Base-by-base conservation (phyloP, 2,888 invertebrate genomes). In the Conistra vaccinii region DNA sequence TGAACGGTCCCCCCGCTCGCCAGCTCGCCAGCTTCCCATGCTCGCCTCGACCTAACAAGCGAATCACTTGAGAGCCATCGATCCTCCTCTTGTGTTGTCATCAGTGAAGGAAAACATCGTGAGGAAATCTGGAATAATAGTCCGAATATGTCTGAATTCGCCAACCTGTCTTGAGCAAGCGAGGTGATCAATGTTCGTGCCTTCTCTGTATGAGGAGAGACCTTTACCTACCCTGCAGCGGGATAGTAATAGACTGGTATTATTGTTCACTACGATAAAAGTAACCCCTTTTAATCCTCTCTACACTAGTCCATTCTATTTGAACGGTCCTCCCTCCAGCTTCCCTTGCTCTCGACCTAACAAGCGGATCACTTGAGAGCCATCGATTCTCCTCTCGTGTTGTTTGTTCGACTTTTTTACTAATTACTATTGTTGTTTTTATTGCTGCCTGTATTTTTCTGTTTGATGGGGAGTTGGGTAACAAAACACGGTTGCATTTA, bases 21-120 rank as follows among this genome's bases (percentile, higher is more conserved):
- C n/a, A n/a, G n/a, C n/a, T n/a, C n/a, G n/a, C 66, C 67, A 57
- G 62, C 45, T 23, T 60, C 67, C 17, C 60, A 48, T 20, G 51
- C 80, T 69, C n/a, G n/a, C n/a, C 83, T 84, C 45, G 65, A 72
- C 26, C 42, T 85, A 78, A 73, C 85, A 77, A 85, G 75, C 76
- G 20, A 65, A 72, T 51, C 76, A 57, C 62, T 81, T 32, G 73
- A 86, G 80, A 35, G 69, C 35, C 74, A 84, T 85, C 63, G 84
- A 87, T 85, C 57, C 73, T 65, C 57, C 60, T 78, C 26, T 14
- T 10, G 14, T 14, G 20, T 63, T 77, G 60, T 85, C 42, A 14
- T 42, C 12, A 42, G 42, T 42, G 42, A 14, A 12, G 4, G 3
- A 42, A 14, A 42, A 42, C 5, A 42, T 42, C 42, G 12, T 14